Evolutionary conservation across 2,797 vertebrate species (phyloP).

Genomic region (Synanceia verrucosa): DNA sequence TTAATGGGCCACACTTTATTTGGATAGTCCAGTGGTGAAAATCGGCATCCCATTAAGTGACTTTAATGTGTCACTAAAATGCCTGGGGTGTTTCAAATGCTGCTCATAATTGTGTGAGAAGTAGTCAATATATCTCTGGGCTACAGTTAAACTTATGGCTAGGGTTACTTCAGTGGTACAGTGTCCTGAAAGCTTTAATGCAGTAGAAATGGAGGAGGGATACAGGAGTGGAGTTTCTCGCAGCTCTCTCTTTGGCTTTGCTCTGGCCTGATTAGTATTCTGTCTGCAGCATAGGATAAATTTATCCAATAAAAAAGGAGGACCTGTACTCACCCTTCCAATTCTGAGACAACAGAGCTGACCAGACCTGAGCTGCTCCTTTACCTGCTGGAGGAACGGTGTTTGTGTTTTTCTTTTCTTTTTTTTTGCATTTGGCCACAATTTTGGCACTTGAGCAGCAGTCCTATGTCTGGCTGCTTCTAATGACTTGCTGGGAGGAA

Average conservation of each 20-base stretch:
- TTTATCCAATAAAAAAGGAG: conserved; percentile 78
- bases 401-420: conserved; percentile 42
- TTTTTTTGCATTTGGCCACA: conserved; percentile 45
- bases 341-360: conserved; percentile 42
- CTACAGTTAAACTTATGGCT: conserved; percentile 52
- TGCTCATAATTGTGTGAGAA: conserved; percentile 51
- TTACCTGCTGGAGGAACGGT: conserved; percentile 40
- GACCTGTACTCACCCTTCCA: conserved; percentile 44
- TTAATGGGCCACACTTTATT: conserved; percentile 66
- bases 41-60: conserved; percentile 47
- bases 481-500: conserved; percentile 67
- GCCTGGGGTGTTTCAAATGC: conserved; percentile 57
- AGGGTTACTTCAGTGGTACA: conserved; percentile 43
- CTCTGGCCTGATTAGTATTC: conserved; percentile 83
- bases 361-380: conserved; percentile 40
- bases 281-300: conserved; percentile 78
- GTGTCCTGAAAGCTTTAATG: conserved; percentile 63
- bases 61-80: conserved; percentile 62
- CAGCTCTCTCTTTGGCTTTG: conserved; percentile 58
- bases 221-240: conserved; percentile 51
- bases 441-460: conserved; percentile 55
- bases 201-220: conserved; percentile 51
- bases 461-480: conserved; percentile 50
- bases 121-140: conserved; percentile 49
- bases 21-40: conserved; percentile 58